Evolutionary conservation across 2,888 invertebrate species (phyloP).

Genomic region (Venusia cambrica): DNA sequence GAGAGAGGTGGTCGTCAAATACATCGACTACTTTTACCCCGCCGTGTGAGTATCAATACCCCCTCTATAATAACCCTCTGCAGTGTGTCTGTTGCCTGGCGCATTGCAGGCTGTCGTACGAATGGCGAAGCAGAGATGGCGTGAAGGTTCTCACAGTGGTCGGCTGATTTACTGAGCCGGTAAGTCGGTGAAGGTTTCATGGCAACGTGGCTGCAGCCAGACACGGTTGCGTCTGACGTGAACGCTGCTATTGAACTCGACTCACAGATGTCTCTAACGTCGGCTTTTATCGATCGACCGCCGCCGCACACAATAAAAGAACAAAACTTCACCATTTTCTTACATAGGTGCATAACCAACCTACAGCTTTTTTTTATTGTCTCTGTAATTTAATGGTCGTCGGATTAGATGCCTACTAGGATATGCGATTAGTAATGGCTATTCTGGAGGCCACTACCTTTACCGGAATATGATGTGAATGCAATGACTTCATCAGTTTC

Average conservation of each 20-base stretch:
- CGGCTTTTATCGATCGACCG: conserved; percentile 71
- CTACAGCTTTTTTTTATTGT: conserved; percentile 7
- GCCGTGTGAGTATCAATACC: conserved; percentile 85
- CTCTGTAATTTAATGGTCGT: too few relatives aligned
- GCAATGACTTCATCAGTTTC: conserved; percentile 8
- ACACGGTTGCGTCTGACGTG: conserved; percentile 62
- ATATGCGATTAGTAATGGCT: conserved; percentile 27
- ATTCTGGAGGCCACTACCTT: conserved; percentile 19
- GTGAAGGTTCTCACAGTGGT: conserved; percentile 60
- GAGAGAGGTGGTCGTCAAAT: conserved; percentile 85
- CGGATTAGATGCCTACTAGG: conserved; percentile 12
- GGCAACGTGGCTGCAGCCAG: conserved; percentile 67
- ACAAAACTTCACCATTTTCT: conserved; percentile 34
- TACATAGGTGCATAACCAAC: conserved; percentile 15
- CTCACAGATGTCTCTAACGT: conserved; percentile 49
- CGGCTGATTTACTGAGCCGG: conserved; percentile 61
- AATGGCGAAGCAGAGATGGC: conserved; percentile 38
- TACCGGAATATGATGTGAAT: conserved; percentile 8
- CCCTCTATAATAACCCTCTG: conserved; percentile 31
- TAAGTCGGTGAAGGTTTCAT: conserved; percentile 77
- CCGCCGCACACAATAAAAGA: conserved; percentile 54
- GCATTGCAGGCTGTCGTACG: conserved; percentile 54
- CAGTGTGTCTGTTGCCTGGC: conserved; percentile 39
- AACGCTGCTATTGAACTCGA: conserved; percentile 66
- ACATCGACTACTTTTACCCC: conserved; percentile 86